These are phyloP conservation scores for Drosophila atroscutellata DNA, from an alignment of 2,888 invertebrate species.

Conservation along the genomic window DNA sequence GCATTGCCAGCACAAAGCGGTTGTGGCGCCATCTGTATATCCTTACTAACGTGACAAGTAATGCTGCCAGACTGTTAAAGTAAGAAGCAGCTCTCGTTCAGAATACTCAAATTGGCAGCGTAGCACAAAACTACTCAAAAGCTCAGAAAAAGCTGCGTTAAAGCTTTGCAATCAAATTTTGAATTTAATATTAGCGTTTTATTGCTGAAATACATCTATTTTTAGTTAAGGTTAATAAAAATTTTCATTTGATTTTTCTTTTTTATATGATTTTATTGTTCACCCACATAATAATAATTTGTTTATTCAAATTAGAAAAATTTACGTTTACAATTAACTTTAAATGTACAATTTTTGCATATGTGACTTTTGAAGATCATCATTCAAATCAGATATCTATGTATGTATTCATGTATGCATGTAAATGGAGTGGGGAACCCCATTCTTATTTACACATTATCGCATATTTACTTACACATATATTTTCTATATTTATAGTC, in stretches of 20 bases:
- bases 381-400: conserved; percentile 53
- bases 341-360: conserved; percentile 71
- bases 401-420: conserved; percentile 36
- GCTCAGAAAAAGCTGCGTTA: not conserved
- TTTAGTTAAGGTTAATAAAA: not conserved
- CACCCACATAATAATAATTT: conserved; percentile 79
- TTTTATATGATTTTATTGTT: conserved; percentile 60
- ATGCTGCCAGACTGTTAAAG: conserved; percentile 25
- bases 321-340: conserved; percentile 71
- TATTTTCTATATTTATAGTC: conserved; percentile 20
- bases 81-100: not conserved
- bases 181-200: not conserved
- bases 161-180: not conserved
- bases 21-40: conserved; percentile 36
- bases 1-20: not conserved
- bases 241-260: not conserved
- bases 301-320: conserved; percentile 80
- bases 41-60: fast-evolving
- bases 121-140: not conserved
- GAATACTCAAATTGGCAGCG: not conserved
- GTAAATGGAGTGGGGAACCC: conserved; percentile 56
- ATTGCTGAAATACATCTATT: not conserved
- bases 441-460: conserved; percentile 43
- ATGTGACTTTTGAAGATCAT: conserved; percentile 74
- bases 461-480: conserved; percentile 28